A percentile compares a stretch with the other conserved stretches of the same genome.
Conservation (phyloP, 2,888 invertebrate species). For the Phortica magna region DNA sequence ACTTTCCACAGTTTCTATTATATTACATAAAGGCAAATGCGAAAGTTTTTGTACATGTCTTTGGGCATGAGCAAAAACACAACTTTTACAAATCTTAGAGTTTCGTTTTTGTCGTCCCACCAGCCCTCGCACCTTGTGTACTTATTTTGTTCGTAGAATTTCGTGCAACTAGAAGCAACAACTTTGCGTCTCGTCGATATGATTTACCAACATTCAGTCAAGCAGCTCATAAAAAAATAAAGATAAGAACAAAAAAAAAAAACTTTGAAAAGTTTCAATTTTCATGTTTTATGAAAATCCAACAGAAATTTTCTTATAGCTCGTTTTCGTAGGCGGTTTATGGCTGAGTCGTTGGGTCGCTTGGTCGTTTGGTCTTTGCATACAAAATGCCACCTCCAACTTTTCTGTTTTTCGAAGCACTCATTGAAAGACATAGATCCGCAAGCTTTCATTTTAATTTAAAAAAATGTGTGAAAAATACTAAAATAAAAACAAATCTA, state of each 20-base stretch:
- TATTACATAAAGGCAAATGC: background rate
- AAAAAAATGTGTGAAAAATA: background rate
- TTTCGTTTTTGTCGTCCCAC: background rate
- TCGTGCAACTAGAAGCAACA: background rate
- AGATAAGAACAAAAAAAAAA: background rate
- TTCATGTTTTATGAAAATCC: constrained; percentile 18
- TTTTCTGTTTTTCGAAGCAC: background rate
- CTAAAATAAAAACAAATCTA: no score
- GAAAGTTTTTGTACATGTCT: background rate
- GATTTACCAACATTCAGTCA: background rate
- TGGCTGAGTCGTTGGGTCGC: background rate
- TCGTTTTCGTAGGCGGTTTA: background rate
- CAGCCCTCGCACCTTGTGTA: background rate
- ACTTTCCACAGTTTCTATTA: constrained; percentile 3
- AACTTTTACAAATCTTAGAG: background rate
- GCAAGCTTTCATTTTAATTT: constrained; percentile 29
- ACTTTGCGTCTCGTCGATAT: constrained; percentile 8
- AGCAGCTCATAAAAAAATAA: background rate
- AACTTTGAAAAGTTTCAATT: constrained; percentile 1
- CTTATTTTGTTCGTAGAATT: constrained; percentile 15
- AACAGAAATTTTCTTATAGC: background rate
- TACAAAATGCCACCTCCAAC: background rate
- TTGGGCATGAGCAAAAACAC: background rate
- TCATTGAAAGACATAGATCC: background rate
- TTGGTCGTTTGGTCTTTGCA: background rate